These are phyloP conservation scores for Sinotaia quadrata DNA, from an alignment of 2,888 invertebrate species.

Conservation along the genomic window DNA sequence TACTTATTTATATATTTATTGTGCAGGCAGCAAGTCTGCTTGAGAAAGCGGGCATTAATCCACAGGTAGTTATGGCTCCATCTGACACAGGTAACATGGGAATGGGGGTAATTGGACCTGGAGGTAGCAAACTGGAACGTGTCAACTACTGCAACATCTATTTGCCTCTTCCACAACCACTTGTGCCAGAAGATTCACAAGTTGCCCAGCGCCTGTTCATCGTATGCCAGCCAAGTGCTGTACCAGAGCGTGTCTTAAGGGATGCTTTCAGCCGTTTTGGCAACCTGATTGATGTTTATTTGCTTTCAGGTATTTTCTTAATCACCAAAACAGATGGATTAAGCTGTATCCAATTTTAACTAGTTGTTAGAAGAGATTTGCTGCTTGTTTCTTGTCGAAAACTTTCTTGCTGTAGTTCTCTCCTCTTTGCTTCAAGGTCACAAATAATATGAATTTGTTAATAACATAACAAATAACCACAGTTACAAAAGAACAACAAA, in stretches of 20 bases:
- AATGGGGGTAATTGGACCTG: constrained; percentile 31
- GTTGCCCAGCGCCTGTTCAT: constrained; percentile 75
- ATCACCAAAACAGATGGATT: too few relatives aligned
- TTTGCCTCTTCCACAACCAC: constrained; percentile 73
- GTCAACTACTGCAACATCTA: constrained; percentile 76
- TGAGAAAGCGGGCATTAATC: constrained; percentile 62
- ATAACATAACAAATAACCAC: too few relatives aligned
- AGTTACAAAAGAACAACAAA: too few relatives aligned
- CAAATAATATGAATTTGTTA: too few relatives aligned
- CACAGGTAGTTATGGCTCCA: constrained; percentile 47
- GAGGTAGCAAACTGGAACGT: constrained; percentile 44
- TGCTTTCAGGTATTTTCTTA: constrained; percentile 84
- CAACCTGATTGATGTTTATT: constrained; percentile 89
- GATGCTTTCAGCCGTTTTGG: constrained; percentile 94
- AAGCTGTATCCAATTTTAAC: too few relatives aligned
- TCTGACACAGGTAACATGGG: constrained; percentile 15
- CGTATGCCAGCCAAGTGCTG: constrained; percentile 78
- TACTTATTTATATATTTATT: constrained; percentile 5
- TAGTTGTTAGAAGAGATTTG: too few relatives aligned
- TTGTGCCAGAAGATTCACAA: constrained; percentile 73
- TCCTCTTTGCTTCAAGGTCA: too few relatives aligned
- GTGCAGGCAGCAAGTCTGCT: constrained; percentile 58
- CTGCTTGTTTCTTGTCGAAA: too few relatives aligned
- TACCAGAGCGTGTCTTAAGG: constrained; percentile 84
- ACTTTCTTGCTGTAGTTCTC: too few relatives aligned